phyloP scores from a whole-genome alignment of 2,888 invertebrate genomes.

The Caenorhabditis uteleia region DNA sequence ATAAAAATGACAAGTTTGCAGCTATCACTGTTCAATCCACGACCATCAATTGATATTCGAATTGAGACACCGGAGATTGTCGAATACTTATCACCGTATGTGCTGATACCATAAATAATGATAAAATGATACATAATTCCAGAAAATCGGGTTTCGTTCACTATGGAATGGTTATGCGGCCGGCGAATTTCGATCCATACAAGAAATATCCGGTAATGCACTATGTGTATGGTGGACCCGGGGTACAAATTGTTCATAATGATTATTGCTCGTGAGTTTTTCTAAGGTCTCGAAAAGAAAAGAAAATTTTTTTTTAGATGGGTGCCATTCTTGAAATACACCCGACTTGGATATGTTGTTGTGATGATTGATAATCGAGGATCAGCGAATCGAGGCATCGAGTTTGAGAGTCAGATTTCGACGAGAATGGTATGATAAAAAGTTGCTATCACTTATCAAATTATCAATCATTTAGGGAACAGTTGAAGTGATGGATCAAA shows the following conservation, averaged over 20 bases:
- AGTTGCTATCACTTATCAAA: neutral
- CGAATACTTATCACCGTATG: slow-evolving; percentile 30
- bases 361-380: slow-evolving; percentile 93
- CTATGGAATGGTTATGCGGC: slow-evolving; percentile 42
- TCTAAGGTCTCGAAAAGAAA: neutral
- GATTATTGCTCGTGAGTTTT: slow-evolving; percentile 53
- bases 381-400: slow-evolving; percentile 87
- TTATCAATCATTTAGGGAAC: slow-evolving; percentile 76
- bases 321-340: slow-evolving; percentile 84
- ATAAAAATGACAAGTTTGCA: neutral
- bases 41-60: neutral
- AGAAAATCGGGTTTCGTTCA: slow-evolving; percentile 29
- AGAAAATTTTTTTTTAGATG: slow-evolving; percentile 27
- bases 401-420: slow-evolving; percentile 88
- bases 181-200: slow-evolving; percentile 21
- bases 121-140: neutral
- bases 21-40: neutral
- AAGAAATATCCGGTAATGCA: slow-evolving; percentile 81
- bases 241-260: slow-evolving; percentile 95
- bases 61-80: slow-evolving; percentile 30
- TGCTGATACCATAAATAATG: neutral
- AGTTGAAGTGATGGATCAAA: slow-evolving; percentile 91
- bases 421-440: slow-evolving; percentile 77
- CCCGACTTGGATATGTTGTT: slow-evolving; percentile 93
- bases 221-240: slow-evolving; percentile 97